These are phyloP conservation scores for Galendromus occidentalis DNA, from an alignment of 1,140 invertebrate genomes.

Conservation along the genomic window DNA sequence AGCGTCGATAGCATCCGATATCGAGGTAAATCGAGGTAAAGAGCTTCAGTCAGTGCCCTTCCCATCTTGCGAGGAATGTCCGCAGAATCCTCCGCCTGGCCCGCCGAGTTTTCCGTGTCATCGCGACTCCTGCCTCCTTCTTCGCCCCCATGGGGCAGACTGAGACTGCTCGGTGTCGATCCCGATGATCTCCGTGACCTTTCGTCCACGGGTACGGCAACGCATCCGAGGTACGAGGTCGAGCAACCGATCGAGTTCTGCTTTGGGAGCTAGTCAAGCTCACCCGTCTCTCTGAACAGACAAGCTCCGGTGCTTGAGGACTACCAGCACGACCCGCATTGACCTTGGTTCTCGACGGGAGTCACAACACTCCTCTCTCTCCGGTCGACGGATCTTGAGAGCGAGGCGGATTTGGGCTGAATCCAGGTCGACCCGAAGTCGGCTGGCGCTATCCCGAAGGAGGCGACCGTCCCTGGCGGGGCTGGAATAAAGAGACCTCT, in stretches of 20 bases:
- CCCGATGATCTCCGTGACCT: conserved; percentile 26
- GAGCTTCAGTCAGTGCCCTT: conserved; percentile 21
- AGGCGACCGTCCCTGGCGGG: conserved; percentile 58
- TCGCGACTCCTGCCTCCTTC: conserved; percentile 12
- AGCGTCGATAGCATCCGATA: conserved; percentile 27
- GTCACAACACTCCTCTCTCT: conserved; percentile 30
- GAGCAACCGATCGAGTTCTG: conserved; percentile 86
- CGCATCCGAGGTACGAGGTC: conserved; percentile 52
- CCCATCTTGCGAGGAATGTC: conserved; percentile 21
- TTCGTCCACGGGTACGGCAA: conserved; percentile 46
- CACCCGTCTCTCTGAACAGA: conserved; percentile 59
- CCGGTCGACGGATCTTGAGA: conserved; percentile 29
- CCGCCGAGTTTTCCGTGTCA: conserved; percentile 19
- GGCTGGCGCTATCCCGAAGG: conserved; percentile 29
- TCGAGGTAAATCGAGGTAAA: conserved; percentile 22
- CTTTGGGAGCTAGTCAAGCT: conserved; percentile 76
- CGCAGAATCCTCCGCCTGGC: conserved; percentile 19
- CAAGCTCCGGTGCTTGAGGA: conserved; percentile 52
- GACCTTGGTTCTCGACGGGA: conserved; percentile 30
- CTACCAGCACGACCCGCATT: conserved; percentile 27
- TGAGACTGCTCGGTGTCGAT: conserved; percentile 25
- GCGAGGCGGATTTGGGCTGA: not conserved
- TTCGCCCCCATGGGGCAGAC: conserved; percentile 13
- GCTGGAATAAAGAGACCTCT: conserved; percentile 58
- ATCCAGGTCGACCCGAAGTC: not conserved